A percentile compares a stretch with the other conserved stretches of the same genome.
phyloP scores from a whole-genome alignment of 2,113 vertebrate species.

The Pelmatolapia mariae region DNA sequence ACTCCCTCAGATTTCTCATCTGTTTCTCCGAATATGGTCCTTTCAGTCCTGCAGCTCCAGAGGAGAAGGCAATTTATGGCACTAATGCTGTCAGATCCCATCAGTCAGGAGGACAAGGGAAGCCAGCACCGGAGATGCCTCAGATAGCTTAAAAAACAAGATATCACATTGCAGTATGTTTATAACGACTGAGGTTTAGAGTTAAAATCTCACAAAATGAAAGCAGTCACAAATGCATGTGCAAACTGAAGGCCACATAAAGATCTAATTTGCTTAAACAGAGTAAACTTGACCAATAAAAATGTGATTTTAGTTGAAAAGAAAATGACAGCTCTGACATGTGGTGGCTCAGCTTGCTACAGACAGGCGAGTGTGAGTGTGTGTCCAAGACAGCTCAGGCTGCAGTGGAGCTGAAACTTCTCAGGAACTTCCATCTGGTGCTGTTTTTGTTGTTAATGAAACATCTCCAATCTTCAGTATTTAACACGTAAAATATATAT shows the following conservation, averaged over 20 bases:
- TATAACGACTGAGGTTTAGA: not conserved
- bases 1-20: not conserved
- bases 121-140: slow-evolving; percentile 10
- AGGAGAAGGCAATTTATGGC: slow-evolving; percentile 17
- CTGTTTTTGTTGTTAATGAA: not conserved
- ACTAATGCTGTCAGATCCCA: not conserved
- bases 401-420: not conserved
- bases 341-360: not conserved
- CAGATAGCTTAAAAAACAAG: not conserved
- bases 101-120: not conserved
- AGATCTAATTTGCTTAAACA: not conserved
- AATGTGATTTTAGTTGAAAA: not conserved
- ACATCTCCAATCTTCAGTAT: not conserved
- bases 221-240: not conserved
- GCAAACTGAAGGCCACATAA: not conserved
- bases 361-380: not conserved
- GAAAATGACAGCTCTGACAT: not conserved
- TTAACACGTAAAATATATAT: not conserved
- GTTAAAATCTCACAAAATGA: not conserved
- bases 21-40: slow-evolving; percentile 29
- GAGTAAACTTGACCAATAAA: not conserved
- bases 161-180: not conserved
- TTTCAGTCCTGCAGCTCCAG: not conserved
- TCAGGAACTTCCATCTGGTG: not conserved
- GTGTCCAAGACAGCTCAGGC: not conserved